Evolutionary conservation across 2,113 vertebrate genomes (phyloP).

Genomic region (Corynorhinus townsendii): DNA sequence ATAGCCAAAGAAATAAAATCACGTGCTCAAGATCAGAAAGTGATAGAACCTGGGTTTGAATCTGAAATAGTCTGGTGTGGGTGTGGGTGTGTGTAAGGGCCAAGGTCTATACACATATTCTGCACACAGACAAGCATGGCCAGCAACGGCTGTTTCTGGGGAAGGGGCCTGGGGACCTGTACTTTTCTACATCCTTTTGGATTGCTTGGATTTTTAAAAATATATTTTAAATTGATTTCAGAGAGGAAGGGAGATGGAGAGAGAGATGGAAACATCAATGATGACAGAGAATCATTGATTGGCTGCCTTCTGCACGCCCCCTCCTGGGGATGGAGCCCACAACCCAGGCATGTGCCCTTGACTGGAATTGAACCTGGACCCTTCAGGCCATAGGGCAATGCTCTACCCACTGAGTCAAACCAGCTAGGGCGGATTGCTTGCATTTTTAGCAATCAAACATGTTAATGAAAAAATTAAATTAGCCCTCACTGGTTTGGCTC

Average conservation of each 20-base stretch:
- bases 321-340: too few species aligned
- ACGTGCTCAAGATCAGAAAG: neutral
- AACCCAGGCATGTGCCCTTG: too few species aligned
- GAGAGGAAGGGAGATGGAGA: too few species aligned
- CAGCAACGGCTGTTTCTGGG: neutral
- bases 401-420: too few species aligned
- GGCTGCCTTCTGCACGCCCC: too few species aligned
- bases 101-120: neutral
- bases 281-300: too few species aligned
- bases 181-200: neutral
- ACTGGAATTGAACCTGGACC: too few species aligned
- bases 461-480: neutral
- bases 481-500: too few species aligned
- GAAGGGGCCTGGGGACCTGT: fast-evolving
- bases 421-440: neutral
- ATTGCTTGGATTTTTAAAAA: neutral
- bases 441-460: neutral
- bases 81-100: neutral
- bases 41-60: neutral
- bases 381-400: too few species aligned
- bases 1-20: neutral
- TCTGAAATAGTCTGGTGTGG: neutral
- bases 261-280: too few species aligned
- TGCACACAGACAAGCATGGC: neutral
- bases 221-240: too few species aligned